phyloP scores from a whole-genome alignment of 2,888 invertebrate species.

The Pyrrhosoma nymphula region DNA sequence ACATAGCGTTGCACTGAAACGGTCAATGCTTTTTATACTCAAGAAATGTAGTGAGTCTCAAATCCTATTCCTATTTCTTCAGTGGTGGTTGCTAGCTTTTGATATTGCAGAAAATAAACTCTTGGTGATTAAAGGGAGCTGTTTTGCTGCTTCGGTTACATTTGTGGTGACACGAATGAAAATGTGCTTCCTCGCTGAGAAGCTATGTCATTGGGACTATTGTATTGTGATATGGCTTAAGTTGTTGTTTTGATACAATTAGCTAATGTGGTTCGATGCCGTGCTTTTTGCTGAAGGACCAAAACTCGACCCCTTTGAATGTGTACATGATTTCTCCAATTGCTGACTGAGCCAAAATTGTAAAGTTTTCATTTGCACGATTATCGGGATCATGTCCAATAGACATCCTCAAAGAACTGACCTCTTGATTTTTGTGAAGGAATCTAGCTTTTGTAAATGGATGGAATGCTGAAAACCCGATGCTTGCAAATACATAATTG shows the following conservation, averaged over 20 bases:
- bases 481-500: background rate
- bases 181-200: slow-evolving; percentile 58
- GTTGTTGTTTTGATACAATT: slow-evolving; percentile 51
- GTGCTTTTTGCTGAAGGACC: slow-evolving; percentile 6
- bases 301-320: slow-evolving; percentile 19
- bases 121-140: slow-evolving; percentile 6
- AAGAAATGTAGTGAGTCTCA: slow-evolving; percentile 38
- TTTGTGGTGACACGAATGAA: slow-evolving; percentile 28
- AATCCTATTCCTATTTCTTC: slow-evolving; percentile 19
- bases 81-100: slow-evolving; percentile 56
- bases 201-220: slow-evolving; percentile 40
- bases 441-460: background rate
- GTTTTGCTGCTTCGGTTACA: slow-evolving; percentile 17
- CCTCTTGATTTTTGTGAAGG: background rate
- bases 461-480: background rate
- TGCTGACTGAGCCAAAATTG: background rate
- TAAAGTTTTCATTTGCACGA: slow-evolving; percentile 25
- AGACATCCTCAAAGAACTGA: background rate
- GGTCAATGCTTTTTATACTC: slow-evolving; percentile 60
- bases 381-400: background rate
- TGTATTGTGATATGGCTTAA: slow-evolving; percentile 37
- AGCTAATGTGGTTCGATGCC: slow-evolving; percentile 14
- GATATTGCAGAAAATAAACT: background rate
- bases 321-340: background rate
- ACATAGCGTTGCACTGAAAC: background rate